phyloP scores from a whole-genome alignment of 2,113 vertebrate genomes.

The Lanius ludovicianus region DNA sequence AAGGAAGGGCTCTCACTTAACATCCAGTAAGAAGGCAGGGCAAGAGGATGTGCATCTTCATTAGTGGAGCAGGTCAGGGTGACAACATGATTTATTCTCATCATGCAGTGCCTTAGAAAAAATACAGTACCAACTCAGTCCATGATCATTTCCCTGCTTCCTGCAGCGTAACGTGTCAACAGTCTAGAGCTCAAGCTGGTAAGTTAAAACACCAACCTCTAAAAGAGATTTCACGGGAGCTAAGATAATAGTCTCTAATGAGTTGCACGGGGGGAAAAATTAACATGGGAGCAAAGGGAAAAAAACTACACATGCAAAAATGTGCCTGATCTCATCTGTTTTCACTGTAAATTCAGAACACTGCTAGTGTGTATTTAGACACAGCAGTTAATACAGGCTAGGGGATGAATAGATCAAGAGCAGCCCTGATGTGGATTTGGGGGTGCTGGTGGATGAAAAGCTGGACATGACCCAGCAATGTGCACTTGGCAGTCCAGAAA shows the following conservation, averaged over 20 bases:
- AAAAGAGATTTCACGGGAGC: background rate
- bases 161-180: background rate
- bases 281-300: background rate
- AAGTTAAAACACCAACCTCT: background rate
- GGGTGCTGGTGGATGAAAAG: background rate
- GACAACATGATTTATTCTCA: slow-evolving; percentile 43
- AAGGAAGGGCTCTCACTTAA: slow-evolving; percentile 7
- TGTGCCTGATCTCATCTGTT: background rate
- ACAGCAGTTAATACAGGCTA: background rate
- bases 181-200: slow-evolving; percentile 11
- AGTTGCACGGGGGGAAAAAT: background rate
- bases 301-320: background rate
- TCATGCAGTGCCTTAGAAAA: background rate
- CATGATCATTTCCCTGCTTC: slow-evolving; percentile 20
- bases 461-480: background rate
- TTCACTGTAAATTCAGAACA: background rate
- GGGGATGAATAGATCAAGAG: background rate
- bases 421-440: background rate
- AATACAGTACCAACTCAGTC: background rate
- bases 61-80: slow-evolving; percentile 8
- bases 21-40: background rate
- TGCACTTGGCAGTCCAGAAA: background rate
- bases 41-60: slow-evolving; percentile 9
- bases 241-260: background rate
- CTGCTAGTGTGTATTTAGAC: background rate